Base-by-base conservation (phyloP, 1,140 invertebrate genomes). In the Drosophila novamexicana region DNA sequence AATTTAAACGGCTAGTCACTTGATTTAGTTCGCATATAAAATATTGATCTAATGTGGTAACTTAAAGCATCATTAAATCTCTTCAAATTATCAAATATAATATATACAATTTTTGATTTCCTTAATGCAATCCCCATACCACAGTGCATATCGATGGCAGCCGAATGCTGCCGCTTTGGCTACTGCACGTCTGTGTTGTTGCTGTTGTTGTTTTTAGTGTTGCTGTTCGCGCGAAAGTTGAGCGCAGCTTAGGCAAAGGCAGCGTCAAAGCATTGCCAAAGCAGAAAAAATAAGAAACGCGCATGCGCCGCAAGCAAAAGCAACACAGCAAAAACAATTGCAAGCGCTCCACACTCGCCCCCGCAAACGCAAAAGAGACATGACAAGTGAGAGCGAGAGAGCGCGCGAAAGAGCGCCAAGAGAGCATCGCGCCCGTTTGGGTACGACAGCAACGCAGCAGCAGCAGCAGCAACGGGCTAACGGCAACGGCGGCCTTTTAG, bases 161-260 rank as follows among this genome's bases (percentile, higher is more conserved):
- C 29, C 47, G 36, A 36, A 7, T 34, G 52, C 58, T 69, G 67
- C 44, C 65, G 66, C 76, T 54, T 50, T 76, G 67, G 56, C 76
- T 76, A 77, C 72, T 79, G 76, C 76, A 79, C 14, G 61, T 49
- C 47, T 58, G 36, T 76, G 50, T 76, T 72, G 66, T 70, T 83
- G 40, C 70, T 74, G 34, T 63, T 64, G 44, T 36, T 68, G 42
- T 58, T 34, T 49, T 44, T 68, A 22, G 29, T 39, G 64, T 47
- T 34, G 45, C 47, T 62, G 37, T 64, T 66, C 69, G 49, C 81
- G 82, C 81, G 78, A 85, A 85, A 85, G 82, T 88, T 81, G 71
- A 81, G 81, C 81, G 74, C 69, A 77, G 69, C 79, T 75, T 64
- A 58, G 64, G 62, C 52, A 67, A 36, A 71, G 70, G 59, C 64